Base-by-base conservation (phyloP, 2,888 invertebrate species). In the Phania funesta region DNA sequence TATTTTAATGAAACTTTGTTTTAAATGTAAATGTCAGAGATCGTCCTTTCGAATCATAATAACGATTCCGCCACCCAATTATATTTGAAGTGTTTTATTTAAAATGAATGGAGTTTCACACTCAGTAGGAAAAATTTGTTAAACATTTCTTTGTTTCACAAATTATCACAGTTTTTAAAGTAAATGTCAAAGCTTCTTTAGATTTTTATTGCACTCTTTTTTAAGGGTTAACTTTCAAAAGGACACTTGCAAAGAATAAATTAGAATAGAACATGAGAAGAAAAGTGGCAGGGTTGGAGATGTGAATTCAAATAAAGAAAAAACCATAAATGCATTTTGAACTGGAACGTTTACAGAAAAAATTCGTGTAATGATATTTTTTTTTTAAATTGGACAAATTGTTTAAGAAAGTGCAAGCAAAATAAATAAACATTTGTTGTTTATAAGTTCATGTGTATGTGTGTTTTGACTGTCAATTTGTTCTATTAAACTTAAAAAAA, bases 391-490 rank as follows among this genome's bases (percentile, higher is more conserved):
- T 35, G 46, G 11, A 38, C 56, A 48, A 68, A 76, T 60, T 58
- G 65, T 11, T 58, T 22, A 73, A 77, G 38, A 82, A 67, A 70
- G 82, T 82, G 82, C 82, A 82, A 65, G 82, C 82, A 82, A 82
- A 82, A 44, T 52, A 82, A 58, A 82, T 71, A 35, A 74, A 78
- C 22, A 74, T 26, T 58, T 82, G 38, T 50, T 38, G 48, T 71
- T 64, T 11, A 44, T 32, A 16, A 52, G 52, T 56, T 46, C 38
- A 46, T 48, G 48, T 26, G 11, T 1, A 11, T 26, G 54, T 70
- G 48, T 44, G 24, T 67, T 16, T 62, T 29, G 20, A 32, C 41
- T 46, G 48, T 56, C 46, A 5, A 16, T 44, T 46, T 67, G 16
- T 48, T 32, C 38, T 24, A 11, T 62, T 22, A 56, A 44, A 54